Conservation (phyloP, 2,113 vertebrate genomes). For the Gasterosteus aculeatus region DNA sequence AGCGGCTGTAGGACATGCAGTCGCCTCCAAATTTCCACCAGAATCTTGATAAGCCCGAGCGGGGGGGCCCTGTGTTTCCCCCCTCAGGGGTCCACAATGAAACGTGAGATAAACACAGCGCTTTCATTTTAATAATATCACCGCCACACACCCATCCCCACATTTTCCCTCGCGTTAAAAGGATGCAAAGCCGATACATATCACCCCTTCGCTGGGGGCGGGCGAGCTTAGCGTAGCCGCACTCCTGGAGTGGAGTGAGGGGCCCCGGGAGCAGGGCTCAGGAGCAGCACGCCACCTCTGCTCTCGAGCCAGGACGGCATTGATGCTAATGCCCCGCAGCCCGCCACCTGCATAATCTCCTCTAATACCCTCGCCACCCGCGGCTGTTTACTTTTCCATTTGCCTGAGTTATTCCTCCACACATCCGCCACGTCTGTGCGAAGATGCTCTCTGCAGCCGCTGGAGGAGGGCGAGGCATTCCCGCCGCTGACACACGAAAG, state of each 20-base stretch:
- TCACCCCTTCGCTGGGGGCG: conserved; percentile 25
- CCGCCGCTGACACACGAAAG: neutral
- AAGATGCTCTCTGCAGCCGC: conserved; percentile 17
- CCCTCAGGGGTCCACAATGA: neutral
- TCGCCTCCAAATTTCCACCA: conserved; percentile 3
- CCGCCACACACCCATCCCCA: neutral
- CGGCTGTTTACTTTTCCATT: conserved; percentile 69
- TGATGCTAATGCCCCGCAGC: conserved; percentile 62
- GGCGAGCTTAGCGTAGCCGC: conserved; percentile 36
- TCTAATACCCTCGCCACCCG: conserved; percentile 63
- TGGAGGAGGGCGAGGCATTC: conserved; percentile 7
- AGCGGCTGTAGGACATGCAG: neutral
- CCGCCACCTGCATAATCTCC: conserved; percentile 71
- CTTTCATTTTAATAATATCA: conserved; percentile 5
- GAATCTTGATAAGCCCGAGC: neutral
- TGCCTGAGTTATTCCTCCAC: conserved; percentile 61
- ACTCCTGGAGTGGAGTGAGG: conserved; percentile 51
- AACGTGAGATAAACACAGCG: conserved; percentile 23
- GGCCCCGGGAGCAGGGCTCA: conserved; percentile 54
- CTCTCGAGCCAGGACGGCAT: conserved; percentile 44
- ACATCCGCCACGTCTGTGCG: conserved; percentile 20
- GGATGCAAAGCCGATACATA: conserved; percentile 27
- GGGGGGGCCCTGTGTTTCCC: too few species aligned
- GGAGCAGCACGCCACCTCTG: conserved; percentile 34
- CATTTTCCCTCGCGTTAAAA: conserved; percentile 12